Evolutionary conservation across 2,797 vertebrate genomes (phyloP), one percentile per base, ranked within the genome.

Genomic region (Xerus rutilus): DNA sequence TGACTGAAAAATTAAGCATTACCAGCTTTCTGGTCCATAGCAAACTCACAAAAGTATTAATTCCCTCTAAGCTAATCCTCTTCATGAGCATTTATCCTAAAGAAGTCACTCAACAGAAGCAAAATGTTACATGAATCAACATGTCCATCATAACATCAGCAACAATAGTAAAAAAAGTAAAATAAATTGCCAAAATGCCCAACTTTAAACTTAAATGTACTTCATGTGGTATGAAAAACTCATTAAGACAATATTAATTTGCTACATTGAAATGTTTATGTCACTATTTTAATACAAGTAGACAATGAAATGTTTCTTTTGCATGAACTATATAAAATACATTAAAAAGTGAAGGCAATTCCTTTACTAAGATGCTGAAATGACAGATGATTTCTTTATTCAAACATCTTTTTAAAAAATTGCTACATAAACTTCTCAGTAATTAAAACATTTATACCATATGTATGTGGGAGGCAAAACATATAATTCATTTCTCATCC

Each of bases 401-500:
- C 54, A 96, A 85, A 91, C 39, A 39, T 86, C 73, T 89, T 93
- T 64, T 84, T 45, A 86, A 91, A 96, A 87, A 81, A 65, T 73
- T 65, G n/a, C 73, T 78, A 73, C 18, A 87, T 93, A 67, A 91
- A 43, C 52, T 88, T 93, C 87, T 90, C 65, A 74, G 62, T 86
- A 94, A 97, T 95, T 97, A 96, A 95, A 95, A 89, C 52, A 95
- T 83, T 81, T 87, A 93, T 89, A 95, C 91, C 92, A 90, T 94
- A 96, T 88, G 83, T 64, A 96, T 89, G 67, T 89, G 86, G 89
- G 85, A 97, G 52, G 85, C 62, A 96, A 96, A 97, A 92, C 78
- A 85, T 72, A 86, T 90, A 86, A 97, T 97, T 97, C 96, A 88
- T 96, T 97, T 97, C 97, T 97, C 87, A 96, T 97, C 97, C 59